A percentile compares a stretch with the other conserved stretches of the same genome.
Evolutionary conservation across 2,888 invertebrate species (phyloP).

Genomic region (Tuberolachnus salignus): DNA sequence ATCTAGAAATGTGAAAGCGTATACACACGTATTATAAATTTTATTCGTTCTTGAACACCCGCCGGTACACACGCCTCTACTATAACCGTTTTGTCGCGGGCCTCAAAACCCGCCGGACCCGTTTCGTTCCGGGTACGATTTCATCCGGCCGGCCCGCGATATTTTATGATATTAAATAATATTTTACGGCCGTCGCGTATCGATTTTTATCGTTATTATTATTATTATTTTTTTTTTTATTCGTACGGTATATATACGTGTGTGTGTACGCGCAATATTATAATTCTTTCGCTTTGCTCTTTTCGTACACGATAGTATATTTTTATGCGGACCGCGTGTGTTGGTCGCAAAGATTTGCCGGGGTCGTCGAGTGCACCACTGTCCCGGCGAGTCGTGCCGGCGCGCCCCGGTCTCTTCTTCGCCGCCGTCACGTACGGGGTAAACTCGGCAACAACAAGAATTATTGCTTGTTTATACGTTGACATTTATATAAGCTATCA

Average conservation of each 20-base stretch:
- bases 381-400: not conserved
- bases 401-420: not conserved
- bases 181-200: not conserved
- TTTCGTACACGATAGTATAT: slow-evolving; percentile 43
- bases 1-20: too few species aligned
- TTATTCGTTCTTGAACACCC: too few species aligned
- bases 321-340: slow-evolving; percentile 48
- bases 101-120: too few species aligned
- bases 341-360: slow-evolving; percentile 41
- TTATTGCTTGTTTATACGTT: slow-evolving; percentile 56
- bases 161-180: too few species aligned
- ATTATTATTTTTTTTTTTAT: not conserved
- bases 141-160: too few species aligned
- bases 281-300: slow-evolving; percentile 43
- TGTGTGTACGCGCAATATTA: too few species aligned
- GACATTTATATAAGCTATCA: slow-evolving; percentile 55
- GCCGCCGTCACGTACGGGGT: not conserved
- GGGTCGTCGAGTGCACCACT: not conserved
- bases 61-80: too few species aligned
- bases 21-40: too few species aligned
- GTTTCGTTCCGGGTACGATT: too few species aligned
- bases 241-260: too few species aligned
- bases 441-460: slow-evolving; percentile 44
- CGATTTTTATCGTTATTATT: not conserved
- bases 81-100: too few species aligned